A percentile compares a stretch with the other conserved stretches of the same genome.
Conservation (phyloP, 2,797 vertebrate genomes). For the Buceros bicornis region DNA sequence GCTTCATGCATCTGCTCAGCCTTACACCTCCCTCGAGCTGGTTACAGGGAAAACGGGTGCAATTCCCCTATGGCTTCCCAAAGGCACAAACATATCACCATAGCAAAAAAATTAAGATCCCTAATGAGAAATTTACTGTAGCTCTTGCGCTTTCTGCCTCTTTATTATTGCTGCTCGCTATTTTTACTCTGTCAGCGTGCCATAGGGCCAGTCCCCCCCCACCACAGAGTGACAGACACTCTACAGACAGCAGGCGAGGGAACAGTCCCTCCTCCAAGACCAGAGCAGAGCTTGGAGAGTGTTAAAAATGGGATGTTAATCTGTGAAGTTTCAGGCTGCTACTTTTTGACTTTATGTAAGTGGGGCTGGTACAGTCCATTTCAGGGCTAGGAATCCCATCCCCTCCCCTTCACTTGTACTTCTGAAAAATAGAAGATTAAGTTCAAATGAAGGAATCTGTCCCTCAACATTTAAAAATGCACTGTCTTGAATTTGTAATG, state of each 20-base stretch:
- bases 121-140: neutral
- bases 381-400: neutral
- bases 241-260: neutral
- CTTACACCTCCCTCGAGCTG: accelerated
- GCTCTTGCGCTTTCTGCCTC: neutral
- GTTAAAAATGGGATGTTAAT: neutral
- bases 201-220: neutral
- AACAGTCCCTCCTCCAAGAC: neutral
- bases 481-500: neutral
- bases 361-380: neutral
- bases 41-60: neutral
- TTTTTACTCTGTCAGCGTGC: neutral
- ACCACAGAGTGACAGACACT: neutral
- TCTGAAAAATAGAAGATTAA: neutral
- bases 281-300: neutral
- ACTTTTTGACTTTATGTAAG: neutral
- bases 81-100: neutral
- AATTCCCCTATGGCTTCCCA: neutral
- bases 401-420: neutral
- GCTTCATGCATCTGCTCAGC: accelerated
- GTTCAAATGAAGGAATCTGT: neutral
- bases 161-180: neutral
- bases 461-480: neutral
- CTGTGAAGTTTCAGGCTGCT: neutral
- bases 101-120: neutral